Evolutionary conservation across 2,888 invertebrate genomes (phyloP), one percentile per base, ranked within the genome.

Genomic region (Odiellus spinosus): DNA sequence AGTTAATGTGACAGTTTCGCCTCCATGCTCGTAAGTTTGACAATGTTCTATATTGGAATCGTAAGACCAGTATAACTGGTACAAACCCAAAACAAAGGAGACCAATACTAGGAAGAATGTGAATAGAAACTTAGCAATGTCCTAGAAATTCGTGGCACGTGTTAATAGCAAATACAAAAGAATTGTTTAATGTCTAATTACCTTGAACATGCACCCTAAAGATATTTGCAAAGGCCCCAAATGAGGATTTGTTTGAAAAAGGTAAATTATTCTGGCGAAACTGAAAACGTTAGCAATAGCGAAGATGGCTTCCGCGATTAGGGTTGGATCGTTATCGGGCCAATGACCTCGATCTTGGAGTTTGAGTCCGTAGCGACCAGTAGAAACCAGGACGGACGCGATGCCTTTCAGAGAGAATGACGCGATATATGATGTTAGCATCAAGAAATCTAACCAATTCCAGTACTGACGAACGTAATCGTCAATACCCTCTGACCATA

Each of bases 51-150:
- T 53, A 19, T 48, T 56, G 8, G 64, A 59, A 41, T 59, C 66
- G 59, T 71, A 71, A 56, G 71, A 73, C 65, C 67, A 70, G 51
- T 68, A 69, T 12, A 70, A 59, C 63, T 91, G 91, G 66, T 91
- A 91, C 57, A 91, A 71, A 33, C 67, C 68, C 56, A 69, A 69
- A 5, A 68, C 69, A 55, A 69, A 70, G 4, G 68, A 68, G 2
- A 68, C 67, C 44, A 70, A 56, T 39, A 70, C 66, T 36, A 70
- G 60, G 58, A 70, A 67, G 57, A 69, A 69, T 48, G 69, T 68
- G 59, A 69, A 67, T 50, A 70, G 58, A 55, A 70, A 70, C 58
- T 73, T 73, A 47, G 68, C 71, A 43, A 73, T 72, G 56, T 73
- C 73, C 17, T n/a, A n/a, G n/a, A n/a, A n/a, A n/a, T n/a, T n/a